Evolutionary conservation across 1,140 invertebrate genomes (phyloP), one percentile per base, ranked within the genome.

Genomic region (Philaenus spumarius): DNA sequence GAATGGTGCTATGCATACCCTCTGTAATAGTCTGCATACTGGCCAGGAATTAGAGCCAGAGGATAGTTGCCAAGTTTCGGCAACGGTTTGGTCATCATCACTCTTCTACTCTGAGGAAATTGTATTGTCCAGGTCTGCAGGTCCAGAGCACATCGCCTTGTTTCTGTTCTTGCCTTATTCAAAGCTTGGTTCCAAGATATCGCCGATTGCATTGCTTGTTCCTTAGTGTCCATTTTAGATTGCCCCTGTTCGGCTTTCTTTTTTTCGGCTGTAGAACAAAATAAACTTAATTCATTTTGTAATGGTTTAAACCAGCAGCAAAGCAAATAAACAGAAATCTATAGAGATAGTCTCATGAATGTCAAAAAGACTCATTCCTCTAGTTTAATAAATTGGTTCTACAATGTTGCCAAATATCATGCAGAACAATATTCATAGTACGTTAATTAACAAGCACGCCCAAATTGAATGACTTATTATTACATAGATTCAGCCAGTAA

Each of bases 11-110:
- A 30, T n/a, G 67, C 71, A 70, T 71, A 91, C 83, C 80, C 78
- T 59, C 83, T 80, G 73, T 90, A 97, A 72, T 82, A 82, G 72
- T 96, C 91, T 59, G 88, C 87, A 74, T 85, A 97, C 74, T 98
- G 95, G 55, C 94, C 95, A 19, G 93, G 92, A 62, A 98, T 83
- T 46, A 97, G 75, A 30, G 93, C 82, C 23, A 97, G 82, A 17
- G 95, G 95, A 78, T 96, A 97, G 72, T 85, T 75, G 55, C 83
- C 85, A n/a, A 81, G 66, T 69, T 78, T 78, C 2, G 76, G 76
- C 35, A 72, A 63, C 14, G 77, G 68, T 48, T 77, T 72, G 26
- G 77, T 67, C 59, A 81, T 71, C 24, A 76, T 69, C 60, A 78
- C 58, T 59, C 71, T 62, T 22, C 60, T 58, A 23, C 66, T 74